Base-by-base conservation (phyloP, 2,797 vertebrate species). In the Lemur catta region DNA sequence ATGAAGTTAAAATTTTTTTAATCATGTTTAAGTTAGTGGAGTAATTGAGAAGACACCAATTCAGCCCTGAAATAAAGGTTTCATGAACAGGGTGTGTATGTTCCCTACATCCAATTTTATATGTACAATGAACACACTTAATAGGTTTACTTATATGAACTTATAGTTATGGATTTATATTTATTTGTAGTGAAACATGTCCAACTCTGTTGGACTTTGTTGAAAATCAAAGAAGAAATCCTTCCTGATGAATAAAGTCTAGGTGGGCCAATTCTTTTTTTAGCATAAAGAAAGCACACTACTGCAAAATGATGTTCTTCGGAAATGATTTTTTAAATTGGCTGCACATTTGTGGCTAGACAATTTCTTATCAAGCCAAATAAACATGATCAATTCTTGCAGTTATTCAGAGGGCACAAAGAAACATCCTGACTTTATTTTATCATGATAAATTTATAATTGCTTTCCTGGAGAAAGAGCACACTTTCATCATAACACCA, bases 311-410 rank as follows among this genome's bases (percentile, higher is more conserved):
- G 71, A 59, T 71, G 22, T 91, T 89, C 48, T 43, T 91, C 87
- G 52, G 65, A 91, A 96, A 94, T 96, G 65, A 91, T 85, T 95
- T 93, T 93, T 96, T 41, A 86, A 94, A 94, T 76, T 92, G 67
- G 50, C 79, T 89, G 30, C 72, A 72, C 41, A 78, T 91, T n/a
- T 92, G 79, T 85, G 59, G 33, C 50, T 79, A 84, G 75, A 95
- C 33, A 75, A 95, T 76, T 94, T 96, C 67, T 95, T 94, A 85
- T 79, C 43, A 87, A 89, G 84, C 15, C 85, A 94, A 94, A 88
- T 82, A 95, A 89, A 86, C 76, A 55, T 28, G 67, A 90, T 96
- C 79, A 95, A 88, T 78, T 63, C 72, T 90, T 84, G 61, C 57
- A 92, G 76, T 50, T 85, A 88, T 67, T 96, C 76, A 92, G 50